phyloP scores from a whole-genome alignment of 2,888 invertebrate genomes.

The Tachystola acroxantha region DNA sequence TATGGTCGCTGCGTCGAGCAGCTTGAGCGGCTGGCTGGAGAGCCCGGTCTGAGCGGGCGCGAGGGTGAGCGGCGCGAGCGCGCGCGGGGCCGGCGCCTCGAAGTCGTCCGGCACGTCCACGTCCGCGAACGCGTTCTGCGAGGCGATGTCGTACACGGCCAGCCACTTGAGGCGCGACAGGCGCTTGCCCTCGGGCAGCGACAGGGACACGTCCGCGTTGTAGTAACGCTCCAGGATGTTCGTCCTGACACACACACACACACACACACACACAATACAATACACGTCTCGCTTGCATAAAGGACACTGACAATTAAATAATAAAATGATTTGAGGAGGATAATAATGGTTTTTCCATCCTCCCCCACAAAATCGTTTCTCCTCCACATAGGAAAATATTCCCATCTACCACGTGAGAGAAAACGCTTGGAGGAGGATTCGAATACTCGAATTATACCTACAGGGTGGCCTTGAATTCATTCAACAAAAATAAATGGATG shows the following conservation, averaged over 20 bases:
- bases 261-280: slow-evolving; percentile 1
- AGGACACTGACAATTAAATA: too few relatives aligned
- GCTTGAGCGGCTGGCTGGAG: slow-evolving; percentile 83
- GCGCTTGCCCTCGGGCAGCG: slow-evolving; percentile 90
- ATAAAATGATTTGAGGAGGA: too few relatives aligned
- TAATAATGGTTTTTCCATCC: too few relatives aligned
- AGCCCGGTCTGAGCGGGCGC: slow-evolving; percentile 43
- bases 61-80: slow-evolving; percentile 49
- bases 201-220: slow-evolving; percentile 89
- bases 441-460: too few relatives aligned
- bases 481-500: too few relatives aligned
- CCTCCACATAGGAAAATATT: too few relatives aligned
- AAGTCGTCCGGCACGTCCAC: slow-evolving; percentile 94
- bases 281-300: too few relatives aligned
- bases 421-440: too few relatives aligned
- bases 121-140: slow-evolving; percentile 93
- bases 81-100: slow-evolving; percentile 87
- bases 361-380: too few relatives aligned
- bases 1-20: slow-evolving; percentile 89
- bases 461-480: too few relatives aligned
- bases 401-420: too few relatives aligned
- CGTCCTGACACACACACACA: slow-evolving; percentile 77
- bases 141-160: slow-evolving; percentile 90
- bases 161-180: slow-evolving; percentile 94
- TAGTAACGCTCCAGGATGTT: slow-evolving; percentile 92